Percentiles rank a stretch among this genome's conserved stretches.
phyloP scores from a whole-genome alignment of 2,113 vertebrate genomes.

The Gobio gobio region DNA sequence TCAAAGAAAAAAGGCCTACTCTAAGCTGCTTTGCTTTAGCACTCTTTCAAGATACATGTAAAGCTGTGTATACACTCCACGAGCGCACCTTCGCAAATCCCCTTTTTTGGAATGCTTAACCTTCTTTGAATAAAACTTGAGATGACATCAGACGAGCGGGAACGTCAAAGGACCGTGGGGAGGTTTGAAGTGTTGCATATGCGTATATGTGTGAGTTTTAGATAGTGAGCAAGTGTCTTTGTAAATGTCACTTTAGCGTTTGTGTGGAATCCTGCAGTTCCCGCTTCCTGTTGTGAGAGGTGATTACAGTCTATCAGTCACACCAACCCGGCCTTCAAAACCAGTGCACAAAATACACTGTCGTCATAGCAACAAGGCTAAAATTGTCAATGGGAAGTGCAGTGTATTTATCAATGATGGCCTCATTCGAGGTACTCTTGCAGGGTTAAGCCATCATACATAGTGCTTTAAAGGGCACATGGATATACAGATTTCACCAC shows the following conservation, averaged over 20 bases:
- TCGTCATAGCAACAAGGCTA: constrained; percentile 50
- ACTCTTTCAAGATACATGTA: constrained; percentile 10
- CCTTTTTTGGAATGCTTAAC: constrained; percentile 26
- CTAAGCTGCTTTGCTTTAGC: constrained; percentile 34
- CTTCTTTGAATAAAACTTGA: constrained; percentile 34
- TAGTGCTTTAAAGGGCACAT: constrained; percentile 30
- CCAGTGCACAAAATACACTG: constrained; percentile 37
- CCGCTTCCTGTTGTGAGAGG: constrained; percentile 43
- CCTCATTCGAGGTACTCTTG: not conserved
- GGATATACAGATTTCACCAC: constrained; percentile 21
- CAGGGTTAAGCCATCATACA: constrained; percentile 7
- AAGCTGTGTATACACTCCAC: not conserved
- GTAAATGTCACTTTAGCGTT: constrained; percentile 47
- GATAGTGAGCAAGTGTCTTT: constrained; percentile 30
- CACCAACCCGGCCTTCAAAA: constrained; percentile 38
- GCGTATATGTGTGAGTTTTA: constrained; percentile 28
- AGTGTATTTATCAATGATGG: constrained; percentile 52
- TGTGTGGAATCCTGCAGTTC: constrained; percentile 15
- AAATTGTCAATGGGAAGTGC: constrained; percentile 50
- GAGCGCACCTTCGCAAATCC: constrained; percentile 31
- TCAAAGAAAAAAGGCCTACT: constrained; percentile 11
- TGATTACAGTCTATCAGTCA: constrained; percentile 55
- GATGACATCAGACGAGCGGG: constrained; percentile 36
- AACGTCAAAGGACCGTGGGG: not conserved
- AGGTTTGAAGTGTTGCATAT: constrained; percentile 7